These are phyloP conservation scores for Campylorhamphus procurvoides DNA, from an alignment of 2,113 vertebrate genomes.

Conservation along the genomic window DNA sequence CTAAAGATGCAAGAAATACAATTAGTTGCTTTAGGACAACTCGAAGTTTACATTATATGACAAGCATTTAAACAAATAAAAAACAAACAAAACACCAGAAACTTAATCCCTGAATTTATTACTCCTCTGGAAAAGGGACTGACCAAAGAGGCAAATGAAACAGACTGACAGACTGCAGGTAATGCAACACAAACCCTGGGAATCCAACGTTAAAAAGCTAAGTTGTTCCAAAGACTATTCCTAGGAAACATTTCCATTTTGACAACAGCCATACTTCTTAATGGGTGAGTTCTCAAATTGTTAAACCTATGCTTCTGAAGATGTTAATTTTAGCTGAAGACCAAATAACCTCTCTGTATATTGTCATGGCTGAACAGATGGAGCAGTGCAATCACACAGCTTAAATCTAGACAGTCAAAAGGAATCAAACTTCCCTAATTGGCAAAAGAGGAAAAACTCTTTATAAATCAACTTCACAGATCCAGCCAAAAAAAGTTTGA, in stretches of 20 bases:
- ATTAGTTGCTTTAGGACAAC: neutral
- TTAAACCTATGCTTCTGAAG: neutral
- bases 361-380: slow-evolving; percentile 33
- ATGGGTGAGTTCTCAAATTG: neutral
- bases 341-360: neutral
- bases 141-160: neutral
- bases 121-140: neutral
- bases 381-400: neutral
- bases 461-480: neutral
- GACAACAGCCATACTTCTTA: neutral
- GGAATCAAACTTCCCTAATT: neutral
- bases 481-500: neutral
- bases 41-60: neutral
- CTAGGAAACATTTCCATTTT: neutral
- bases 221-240: neutral
- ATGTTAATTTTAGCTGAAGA: slow-evolving; percentile 24
- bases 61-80: neutral
- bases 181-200: neutral
- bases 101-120: neutral
- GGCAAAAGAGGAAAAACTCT: neutral
- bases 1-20: neutral
- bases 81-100: neutral
- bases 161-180: neutral
- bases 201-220: neutral
- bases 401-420: neutral